phyloP scores from a whole-genome alignment of 2,888 invertebrate species.

The Polymixis lichenea region DNA sequence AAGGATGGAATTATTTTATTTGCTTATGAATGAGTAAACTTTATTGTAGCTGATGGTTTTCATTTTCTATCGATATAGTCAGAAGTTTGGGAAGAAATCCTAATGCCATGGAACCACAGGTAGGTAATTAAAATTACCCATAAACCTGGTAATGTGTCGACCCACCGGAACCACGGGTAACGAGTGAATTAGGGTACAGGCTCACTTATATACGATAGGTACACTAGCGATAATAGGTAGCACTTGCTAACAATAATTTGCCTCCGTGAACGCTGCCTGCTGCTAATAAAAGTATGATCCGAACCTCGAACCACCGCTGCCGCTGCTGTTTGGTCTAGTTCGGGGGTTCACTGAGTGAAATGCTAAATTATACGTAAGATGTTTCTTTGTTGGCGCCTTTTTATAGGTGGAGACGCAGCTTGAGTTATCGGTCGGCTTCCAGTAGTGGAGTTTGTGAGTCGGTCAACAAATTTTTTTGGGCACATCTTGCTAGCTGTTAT shows the following conservation, averaged over 20 bases:
- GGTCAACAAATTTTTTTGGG: background rate
- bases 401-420: background rate
- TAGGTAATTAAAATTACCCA: too few relatives aligned
- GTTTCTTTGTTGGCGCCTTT: background rate
- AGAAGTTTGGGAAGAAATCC: too few relatives aligned
- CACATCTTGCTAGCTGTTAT: conserved; percentile 4
- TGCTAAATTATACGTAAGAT: background rate
- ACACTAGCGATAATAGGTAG: too few relatives aligned
- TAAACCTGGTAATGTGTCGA: too few relatives aligned
- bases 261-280: background rate
- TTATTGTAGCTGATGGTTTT: too few relatives aligned
- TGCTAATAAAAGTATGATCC: background rate
- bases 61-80: too few relatives aligned
- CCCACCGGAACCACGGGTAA: too few relatives aligned
- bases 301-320: background rate
- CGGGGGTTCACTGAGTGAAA: background rate
- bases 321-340: background rate
- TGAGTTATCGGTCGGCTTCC: background rate
- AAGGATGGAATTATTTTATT: too few relatives aligned
- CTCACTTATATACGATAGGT: too few relatives aligned
- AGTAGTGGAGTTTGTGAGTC: background rate
- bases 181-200: too few relatives aligned
- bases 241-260: background rate
- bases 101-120: too few relatives aligned
- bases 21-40: too few relatives aligned